Evolutionary conservation across 2,113 vertebrate species (phyloP).

Genomic region (Myrmecobius fasciatus): DNA sequence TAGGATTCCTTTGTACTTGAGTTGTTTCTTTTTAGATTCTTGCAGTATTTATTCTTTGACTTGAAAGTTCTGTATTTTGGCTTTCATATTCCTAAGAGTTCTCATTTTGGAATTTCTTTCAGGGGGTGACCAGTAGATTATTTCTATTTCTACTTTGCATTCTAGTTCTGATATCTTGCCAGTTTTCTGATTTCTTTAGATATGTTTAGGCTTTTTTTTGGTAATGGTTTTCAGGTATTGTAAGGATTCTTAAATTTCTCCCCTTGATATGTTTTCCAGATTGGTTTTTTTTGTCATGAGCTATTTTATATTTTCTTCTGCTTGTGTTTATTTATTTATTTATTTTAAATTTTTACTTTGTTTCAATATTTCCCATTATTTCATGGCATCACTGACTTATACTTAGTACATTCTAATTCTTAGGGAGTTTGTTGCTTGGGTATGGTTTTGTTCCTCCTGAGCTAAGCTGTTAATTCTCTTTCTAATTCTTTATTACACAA

Average conservation of each 20-base stretch:
- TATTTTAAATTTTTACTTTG: neutral
- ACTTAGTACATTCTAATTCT: neutral
- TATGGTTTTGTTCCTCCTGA: neutral
- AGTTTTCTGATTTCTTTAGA: neutral
- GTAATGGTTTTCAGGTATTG: neutral
- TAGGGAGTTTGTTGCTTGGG: neutral
- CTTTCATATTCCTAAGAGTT: neutral
- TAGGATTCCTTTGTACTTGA: neutral
- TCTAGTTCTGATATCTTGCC: neutral
- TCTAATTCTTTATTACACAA: neutral
- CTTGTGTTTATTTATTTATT: neutral
- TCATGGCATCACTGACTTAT: neutral
- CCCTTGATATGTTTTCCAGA: neutral
- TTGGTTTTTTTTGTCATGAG: neutral
- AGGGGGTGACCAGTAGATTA: neutral
- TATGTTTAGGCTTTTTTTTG: neutral
- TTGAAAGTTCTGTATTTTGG: neutral
- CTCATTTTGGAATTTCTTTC: neutral
- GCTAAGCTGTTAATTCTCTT: neutral
- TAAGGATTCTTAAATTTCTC: neutral
- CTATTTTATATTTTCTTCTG: neutral
- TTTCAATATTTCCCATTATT: neutral
- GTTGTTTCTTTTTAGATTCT: neutral
- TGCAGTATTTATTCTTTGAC: neutral
- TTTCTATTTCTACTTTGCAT: neutral